Conservation (phyloP, 2,113 vertebrate genomes). For the Oreochromis niloticus region DNA sequence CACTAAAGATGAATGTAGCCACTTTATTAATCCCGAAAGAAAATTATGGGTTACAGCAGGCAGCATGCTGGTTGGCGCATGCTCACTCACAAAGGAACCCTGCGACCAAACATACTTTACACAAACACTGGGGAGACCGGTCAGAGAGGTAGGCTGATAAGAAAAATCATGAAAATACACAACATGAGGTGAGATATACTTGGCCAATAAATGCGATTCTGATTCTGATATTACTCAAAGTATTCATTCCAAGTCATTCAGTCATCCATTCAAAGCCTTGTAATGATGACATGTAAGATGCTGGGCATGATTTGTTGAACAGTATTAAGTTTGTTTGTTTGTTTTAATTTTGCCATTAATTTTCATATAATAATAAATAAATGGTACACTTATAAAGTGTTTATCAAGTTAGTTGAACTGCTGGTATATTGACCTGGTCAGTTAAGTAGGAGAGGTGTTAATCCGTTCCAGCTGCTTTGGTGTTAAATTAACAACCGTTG, state of each 20-base stretch:
- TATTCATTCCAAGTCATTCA: background rate
- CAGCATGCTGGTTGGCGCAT: background rate
- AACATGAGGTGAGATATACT: background rate
- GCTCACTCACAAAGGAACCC: background rate
- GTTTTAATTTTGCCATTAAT: background rate
- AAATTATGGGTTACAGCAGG: background rate
- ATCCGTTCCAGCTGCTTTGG: background rate
- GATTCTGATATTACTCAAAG: background rate
- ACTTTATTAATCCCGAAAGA: background rate
- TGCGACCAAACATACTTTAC: background rate
- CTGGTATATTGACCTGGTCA: background rate
- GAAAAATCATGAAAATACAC: background rate
- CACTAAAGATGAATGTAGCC: background rate
- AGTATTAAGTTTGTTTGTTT: background rate
- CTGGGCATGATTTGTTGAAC: background rate
- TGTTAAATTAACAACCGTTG: background rate
- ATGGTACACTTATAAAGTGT: background rate
- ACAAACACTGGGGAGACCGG: background rate
- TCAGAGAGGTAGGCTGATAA: background rate
- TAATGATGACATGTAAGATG: background rate
- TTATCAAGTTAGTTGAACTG: background rate
- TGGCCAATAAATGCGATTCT: background rate
- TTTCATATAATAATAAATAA: background rate
- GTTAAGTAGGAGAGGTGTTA: background rate
- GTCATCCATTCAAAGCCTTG: background rate